Base-by-base conservation (phyloP, 2,113 vertebrate genomes). In the Ibidorhyncha struthersii region DNA sequence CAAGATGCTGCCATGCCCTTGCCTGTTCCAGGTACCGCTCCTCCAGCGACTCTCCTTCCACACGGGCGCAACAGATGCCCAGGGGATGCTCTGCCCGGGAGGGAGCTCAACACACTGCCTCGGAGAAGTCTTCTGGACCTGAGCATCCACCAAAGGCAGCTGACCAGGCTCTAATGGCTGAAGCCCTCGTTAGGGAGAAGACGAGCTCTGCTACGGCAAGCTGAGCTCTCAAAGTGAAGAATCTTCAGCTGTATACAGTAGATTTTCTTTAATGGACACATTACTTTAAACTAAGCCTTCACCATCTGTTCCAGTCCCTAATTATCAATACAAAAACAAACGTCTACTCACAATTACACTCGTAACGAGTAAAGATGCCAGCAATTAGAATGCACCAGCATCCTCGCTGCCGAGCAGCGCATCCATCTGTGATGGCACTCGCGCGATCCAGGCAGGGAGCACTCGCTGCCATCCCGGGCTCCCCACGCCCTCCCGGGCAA, bases 251-350 rank as follows among this genome's bases (percentile, higher is more conserved):
- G 96, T 94, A 97, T 94, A 96, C 97, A 97, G 97, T 98, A 98
- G 97, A 97, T 98, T 98, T 97, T 97, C 97, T 97, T 98, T 98
- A 98, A 98, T 98, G 97, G 97, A 97, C 96, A 97, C 96, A 97
- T 98, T 98, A 98, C 97, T 98, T 98, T 97, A 98, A 98, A 98
- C 97, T 97, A 98, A 98, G 97, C 97, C 97, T 98, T 89, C 90
- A 1, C 98, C 98, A 98, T 98, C 98, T 98, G 98, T 97, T 98
- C 97, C 95, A 96, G 96, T 98, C 97, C 95, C 98, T 98, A 98
- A 98, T 98, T 98, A 98, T 98, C 98, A 98, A 97, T 97, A 98
- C 98, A 98, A 98, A 97, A 98, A 97, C 97, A 98, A 98, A 98
- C 96, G 96, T 97, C 97, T 97, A 97, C 97, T 98, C 97, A 98